Conservation (phyloP, 2,113 vertebrate genomes). For the Xenopus tropicalis region DNA sequence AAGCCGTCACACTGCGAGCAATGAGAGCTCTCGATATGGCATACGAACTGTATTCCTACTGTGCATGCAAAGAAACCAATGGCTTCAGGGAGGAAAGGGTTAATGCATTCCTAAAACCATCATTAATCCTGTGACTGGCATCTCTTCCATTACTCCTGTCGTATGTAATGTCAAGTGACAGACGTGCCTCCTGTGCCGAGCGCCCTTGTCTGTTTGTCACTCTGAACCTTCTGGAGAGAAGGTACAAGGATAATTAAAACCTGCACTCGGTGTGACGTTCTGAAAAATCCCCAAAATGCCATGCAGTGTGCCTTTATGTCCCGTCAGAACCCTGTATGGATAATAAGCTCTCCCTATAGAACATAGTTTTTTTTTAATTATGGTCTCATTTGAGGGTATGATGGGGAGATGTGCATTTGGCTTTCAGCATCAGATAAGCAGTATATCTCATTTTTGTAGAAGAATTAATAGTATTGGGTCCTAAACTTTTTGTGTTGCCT, state of each 20-base stretch:
- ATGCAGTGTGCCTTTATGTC: too few relatives aligned
- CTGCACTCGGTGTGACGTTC: not conserved
- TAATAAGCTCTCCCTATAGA: too few relatives aligned
- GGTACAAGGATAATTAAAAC: not conserved
- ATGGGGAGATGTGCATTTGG: too few relatives aligned
- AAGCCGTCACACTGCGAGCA: not conserved
- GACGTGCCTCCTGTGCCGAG: not conserved
- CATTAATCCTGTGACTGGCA: constrained; percentile 2
- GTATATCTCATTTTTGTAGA: too few relatives aligned
- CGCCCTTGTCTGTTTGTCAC: not conserved
- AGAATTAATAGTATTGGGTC: too few relatives aligned
- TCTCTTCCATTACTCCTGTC: constrained; percentile 7
- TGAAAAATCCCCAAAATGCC: too few relatives aligned
- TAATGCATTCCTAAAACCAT: not conserved
- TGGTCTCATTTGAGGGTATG: too few relatives aligned
- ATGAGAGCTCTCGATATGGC: not conserved
- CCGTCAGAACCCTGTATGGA: too few relatives aligned
- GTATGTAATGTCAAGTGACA: constrained; percentile 21
- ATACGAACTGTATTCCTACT: constrained; percentile 3
- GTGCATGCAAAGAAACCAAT: not conserved
- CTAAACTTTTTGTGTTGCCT: too few relatives aligned
- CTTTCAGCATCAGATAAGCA: too few relatives aligned
- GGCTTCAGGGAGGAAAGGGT: not conserved
- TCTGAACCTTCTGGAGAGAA: not conserved
- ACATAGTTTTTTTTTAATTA: too few relatives aligned